Evolutionary conservation across 2,888 invertebrate species (phyloP).

Genomic region (Folsomia candida): DNA sequence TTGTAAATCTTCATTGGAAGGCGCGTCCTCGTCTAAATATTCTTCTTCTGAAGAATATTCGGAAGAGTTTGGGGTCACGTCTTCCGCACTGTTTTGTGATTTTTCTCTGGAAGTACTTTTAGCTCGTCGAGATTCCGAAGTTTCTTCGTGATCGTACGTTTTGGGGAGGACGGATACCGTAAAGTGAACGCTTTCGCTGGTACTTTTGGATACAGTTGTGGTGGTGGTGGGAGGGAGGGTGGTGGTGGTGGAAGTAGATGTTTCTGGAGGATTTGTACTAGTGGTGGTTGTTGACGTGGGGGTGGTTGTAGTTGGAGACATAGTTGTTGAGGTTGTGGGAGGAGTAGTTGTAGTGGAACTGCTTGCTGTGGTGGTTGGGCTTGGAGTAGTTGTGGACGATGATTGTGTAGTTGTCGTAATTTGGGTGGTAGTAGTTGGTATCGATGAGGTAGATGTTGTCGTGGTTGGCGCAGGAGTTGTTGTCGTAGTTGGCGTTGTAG

Average conservation of each 20-base stretch:
- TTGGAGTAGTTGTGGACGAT: background rate
- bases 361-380: background rate
- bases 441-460: slow-evolving; percentile 2
- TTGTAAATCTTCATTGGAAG: background rate
- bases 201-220: no score
- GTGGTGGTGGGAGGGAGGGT: no score
- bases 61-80: background rate
- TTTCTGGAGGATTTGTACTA: background rate
- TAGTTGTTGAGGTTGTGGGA: no score
- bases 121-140: no score
- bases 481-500: background rate
- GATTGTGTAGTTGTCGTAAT: background rate
- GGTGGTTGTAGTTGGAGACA: background rate
- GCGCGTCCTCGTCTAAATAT: background rate
- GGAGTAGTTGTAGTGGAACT: no score
- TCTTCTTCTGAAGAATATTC: background rate
- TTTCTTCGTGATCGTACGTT: no score
- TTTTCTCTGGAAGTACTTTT: no score
- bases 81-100: no score
- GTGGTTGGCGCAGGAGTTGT: background rate
- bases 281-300: background rate
- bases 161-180: no score
- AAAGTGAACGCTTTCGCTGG: no score
- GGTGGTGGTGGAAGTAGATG: no score
- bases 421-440: background rate